Conservation (phyloP, 2,888 invertebrate species). For the Athalia cordata region DNA sequence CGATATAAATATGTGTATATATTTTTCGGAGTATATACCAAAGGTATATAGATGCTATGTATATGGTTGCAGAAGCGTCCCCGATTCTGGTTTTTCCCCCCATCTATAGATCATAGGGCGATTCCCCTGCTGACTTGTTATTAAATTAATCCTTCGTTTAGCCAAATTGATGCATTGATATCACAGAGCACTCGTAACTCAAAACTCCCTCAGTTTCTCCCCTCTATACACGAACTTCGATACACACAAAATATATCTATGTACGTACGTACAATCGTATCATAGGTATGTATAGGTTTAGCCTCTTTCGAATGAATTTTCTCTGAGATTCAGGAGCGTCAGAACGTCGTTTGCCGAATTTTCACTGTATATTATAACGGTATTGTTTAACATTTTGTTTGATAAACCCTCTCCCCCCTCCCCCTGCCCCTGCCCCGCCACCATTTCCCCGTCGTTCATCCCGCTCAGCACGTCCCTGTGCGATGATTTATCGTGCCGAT, state of each 20-base stretch:
- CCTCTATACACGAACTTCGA: slow-evolving; percentile 12
- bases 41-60: neutral
- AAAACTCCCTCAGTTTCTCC: slow-evolving; percentile 59
- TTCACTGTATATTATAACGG: slow-evolving; percentile 60
- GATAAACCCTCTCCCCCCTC: slow-evolving; percentile 27
- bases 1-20: too few species aligned
- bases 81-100: slow-evolving; percentile 53
- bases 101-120: slow-evolving; percentile 66
- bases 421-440: too few species aligned
- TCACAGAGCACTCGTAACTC: slow-evolving; percentile 73
- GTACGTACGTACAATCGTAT: slow-evolving; percentile 36
- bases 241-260: slow-evolving; percentile 29
- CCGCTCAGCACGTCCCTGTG: neutral
- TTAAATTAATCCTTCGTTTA: slow-evolving; percentile 74
- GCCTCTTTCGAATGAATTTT: slow-evolving; percentile 40
- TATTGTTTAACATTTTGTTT: slow-evolving; percentile 61
- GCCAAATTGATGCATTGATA: slow-evolving; percentile 74
- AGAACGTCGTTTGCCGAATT: slow-evolving; percentile 51
- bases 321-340: slow-evolving; percentile 50
- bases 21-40: neutral
- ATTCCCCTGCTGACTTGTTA: slow-evolving; percentile 71
- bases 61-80: slow-evolving; percentile 26
- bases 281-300: slow-evolving; percentile 3
- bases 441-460: too few species aligned
- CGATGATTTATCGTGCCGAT: slow-evolving; percentile 35